These are phyloP conservation scores for Antennarius striatus DNA, from an alignment of 2,113 vertebrate species.

Conservation along the genomic window DNA sequence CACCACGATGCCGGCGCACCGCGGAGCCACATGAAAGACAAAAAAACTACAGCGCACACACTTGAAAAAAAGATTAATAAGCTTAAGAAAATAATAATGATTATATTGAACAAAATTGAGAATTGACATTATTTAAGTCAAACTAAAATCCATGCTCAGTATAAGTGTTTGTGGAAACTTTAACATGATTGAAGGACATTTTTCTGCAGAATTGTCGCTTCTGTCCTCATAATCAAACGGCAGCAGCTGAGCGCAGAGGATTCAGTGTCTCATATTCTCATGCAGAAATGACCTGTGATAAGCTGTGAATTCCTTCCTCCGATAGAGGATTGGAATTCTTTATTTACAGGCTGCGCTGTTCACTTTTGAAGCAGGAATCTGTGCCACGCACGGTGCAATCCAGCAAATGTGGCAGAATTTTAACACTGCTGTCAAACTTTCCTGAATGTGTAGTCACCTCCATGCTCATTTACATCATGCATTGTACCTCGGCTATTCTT, in stretches of 20 bases:
- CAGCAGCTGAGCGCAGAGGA: constrained; percentile 4
- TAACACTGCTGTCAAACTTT: constrained; percentile 50
- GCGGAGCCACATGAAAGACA: no score
- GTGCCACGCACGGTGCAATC: constrained; percentile 59
- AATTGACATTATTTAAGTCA: neutral
- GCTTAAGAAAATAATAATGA: neutral
- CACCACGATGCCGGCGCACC: no score
- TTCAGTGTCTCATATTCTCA: constrained; percentile 38
- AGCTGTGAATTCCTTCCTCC: constrained; percentile 48
- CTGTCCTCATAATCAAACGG: constrained; percentile 23
- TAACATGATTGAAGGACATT: neutral
- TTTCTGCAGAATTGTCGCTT: constrained; percentile 12
- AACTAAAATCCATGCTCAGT: neutral
- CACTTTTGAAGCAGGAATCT: constrained; percentile 60
- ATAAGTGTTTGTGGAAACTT: constrained; percentile 14
- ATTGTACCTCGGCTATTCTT: no score
- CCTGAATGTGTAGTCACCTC: constrained; percentile 11
- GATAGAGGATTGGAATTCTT: constrained; percentile 35
- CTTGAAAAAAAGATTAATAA: no score
- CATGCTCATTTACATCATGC: constrained; percentile 8
- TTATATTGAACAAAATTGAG: neutral
- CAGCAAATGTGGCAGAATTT: constrained; percentile 53
- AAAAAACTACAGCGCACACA: no score
- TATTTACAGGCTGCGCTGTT: constrained; percentile 35
- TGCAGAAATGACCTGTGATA: constrained; percentile 46